These are phyloP conservation scores for Parotia lawesii DNA, from an alignment of 2,113 vertebrate genomes.

Conservation along the genomic window DNA sequence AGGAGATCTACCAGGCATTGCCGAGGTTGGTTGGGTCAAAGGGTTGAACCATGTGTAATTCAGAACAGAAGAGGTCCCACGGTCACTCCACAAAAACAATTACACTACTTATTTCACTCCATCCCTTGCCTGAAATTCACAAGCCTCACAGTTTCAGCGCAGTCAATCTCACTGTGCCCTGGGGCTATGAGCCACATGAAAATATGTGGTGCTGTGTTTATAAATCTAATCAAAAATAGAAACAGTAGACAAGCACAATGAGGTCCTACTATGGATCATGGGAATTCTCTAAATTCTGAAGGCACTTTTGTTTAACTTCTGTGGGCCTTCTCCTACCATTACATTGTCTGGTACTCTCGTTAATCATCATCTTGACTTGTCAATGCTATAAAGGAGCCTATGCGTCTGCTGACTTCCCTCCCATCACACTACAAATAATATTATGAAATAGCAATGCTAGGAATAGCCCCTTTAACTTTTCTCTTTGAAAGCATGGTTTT, in stretches of 20 bases:
- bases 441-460: constrained; percentile 60
- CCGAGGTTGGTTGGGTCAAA: constrained; percentile 77
- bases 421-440: constrained; percentile 63
- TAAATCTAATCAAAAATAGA: constrained; percentile 85
- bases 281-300: constrained; percentile 89
- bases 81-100: constrained; percentile 82
- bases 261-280: constrained; percentile 87
- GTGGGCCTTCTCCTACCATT: constrained; percentile 71
- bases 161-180: constrained; percentile 72
- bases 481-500: neutral
- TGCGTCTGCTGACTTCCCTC: constrained; percentile 75
- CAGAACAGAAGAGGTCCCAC: constrained; percentile 81
- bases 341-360: constrained; percentile 75
- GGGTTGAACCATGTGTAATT: constrained; percentile 82
- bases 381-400: constrained; percentile 75
- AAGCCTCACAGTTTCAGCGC: constrained; percentile 73
- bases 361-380: constrained; percentile 81
- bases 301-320: constrained; percentile 90
- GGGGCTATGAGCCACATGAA: constrained; percentile 75
- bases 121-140: constrained; percentile 75
- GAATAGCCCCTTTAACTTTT: constrained; percentile 33
- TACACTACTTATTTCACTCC: constrained; percentile 78
- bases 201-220: constrained; percentile 83
- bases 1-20: constrained; percentile 72
- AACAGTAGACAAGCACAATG: constrained; percentile 82